Evolutionary conservation across 2,113 vertebrate species (phyloP).

Genomic region (Sterrhoptilus dennistouni): DNA sequence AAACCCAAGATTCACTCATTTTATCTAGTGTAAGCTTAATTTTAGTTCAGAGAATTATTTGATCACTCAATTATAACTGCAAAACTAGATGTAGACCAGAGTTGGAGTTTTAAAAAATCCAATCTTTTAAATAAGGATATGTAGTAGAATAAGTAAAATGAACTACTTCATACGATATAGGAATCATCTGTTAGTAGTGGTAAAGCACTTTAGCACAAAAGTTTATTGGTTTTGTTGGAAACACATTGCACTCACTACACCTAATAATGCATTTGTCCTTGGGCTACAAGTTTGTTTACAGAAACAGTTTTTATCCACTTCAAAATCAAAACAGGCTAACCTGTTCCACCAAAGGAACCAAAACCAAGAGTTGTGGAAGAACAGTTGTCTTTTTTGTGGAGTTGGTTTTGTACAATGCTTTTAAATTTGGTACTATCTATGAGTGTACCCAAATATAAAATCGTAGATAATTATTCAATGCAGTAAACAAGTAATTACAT

Average conservation of each 20-base stretch:
- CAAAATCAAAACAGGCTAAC: neutral
- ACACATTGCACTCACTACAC: neutral
- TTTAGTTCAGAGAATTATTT: neutral
- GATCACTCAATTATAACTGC: fast-evolving
- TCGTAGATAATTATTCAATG: neutral
- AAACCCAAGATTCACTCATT: neutral
- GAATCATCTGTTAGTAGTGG: neutral
- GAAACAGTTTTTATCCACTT: neutral
- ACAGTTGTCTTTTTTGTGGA: neutral
- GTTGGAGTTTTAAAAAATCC: neutral
- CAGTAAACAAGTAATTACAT: neutral
- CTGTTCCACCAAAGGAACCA: neutral
- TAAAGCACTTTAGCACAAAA: neutral
- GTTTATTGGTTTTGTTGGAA: neutral
- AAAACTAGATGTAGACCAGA: neutral
- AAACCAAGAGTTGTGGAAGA: neutral
- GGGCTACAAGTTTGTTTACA: neutral
- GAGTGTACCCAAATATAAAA: neutral
- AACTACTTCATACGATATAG: neutral
- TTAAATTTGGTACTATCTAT: neutral
- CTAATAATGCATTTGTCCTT: neutral
- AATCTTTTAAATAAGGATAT: neutral
- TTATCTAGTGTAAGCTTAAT: neutral
- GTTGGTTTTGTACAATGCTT: neutral
- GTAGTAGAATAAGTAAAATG: neutral